Base-by-base conservation (phyloP, 2,113 vertebrate genomes). In the Phoenicopterus ruber region DNA sequence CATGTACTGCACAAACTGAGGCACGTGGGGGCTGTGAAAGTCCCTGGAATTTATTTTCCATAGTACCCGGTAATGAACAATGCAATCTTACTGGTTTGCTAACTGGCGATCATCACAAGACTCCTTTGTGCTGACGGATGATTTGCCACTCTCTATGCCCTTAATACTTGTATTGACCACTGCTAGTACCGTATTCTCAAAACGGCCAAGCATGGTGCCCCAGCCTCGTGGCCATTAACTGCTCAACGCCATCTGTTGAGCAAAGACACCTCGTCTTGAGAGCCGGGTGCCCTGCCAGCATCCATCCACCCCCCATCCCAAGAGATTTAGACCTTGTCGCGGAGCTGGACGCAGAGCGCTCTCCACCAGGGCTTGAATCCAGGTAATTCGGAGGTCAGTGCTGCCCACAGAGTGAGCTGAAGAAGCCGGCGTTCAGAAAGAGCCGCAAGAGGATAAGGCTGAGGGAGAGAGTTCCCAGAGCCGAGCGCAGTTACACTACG, bases 111-210 rank as follows among this genome's bases (percentile, higher is more conserved):
- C 10, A 22, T 28, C 46, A 59, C 42, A 42, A 52, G 31, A 47
- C 3, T 3, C 62, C 19, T 67, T 47, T 1, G 0, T 1, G 7
- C 16, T n/a, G 40, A 57, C 2, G 5, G 54, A 54, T 21, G 7
- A 28, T 54, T 93, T 73, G 44, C 10, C 49, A 14, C 21, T 50
- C 22, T 57, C 31, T 34, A 9, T 14, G 14, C 13, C 25, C 28
- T 32, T 42, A 44, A 12, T 17, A 34, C 12, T 55, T 55, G 6
- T 5, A 18, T 1, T 47, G 59, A 40, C 42, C 8, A 1, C 25
- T 81, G 36, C 69, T 42, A 44, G 47, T 13, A 49, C 7, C 3
- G 0, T 21, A 7, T 55, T 63, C 55, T 36, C 57, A 52, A 34
- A 67, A 16, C 10, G n/a, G 26, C 36, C 40, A 55, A 58, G 49